phyloP scores from a whole-genome alignment of 2,113 vertebrate genomes.

The Silurus asotus region DNA sequence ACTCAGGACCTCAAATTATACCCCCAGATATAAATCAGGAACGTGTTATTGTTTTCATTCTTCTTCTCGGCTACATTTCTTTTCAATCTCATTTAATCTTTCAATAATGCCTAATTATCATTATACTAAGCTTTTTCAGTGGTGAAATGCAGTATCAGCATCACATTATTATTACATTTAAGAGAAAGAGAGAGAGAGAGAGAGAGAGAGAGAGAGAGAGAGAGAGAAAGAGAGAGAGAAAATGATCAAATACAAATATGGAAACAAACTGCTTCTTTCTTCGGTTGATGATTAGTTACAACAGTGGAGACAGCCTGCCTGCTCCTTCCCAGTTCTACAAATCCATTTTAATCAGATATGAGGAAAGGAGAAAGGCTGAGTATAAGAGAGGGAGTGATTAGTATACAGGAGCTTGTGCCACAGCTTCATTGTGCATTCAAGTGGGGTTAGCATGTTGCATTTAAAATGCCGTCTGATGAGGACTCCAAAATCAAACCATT shows the following conservation, averaged over 20 bases:
- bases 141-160: background rate
- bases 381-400: slow-evolving; percentile 92
- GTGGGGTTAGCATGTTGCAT: slow-evolving; percentile 99
- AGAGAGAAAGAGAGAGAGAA: background rate
- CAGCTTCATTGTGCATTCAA: slow-evolving; percentile 99
- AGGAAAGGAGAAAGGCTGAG: slow-evolving; percentile 85
- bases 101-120: background rate
- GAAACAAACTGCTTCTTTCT: slow-evolving; percentile 65
- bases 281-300: slow-evolving; percentile 84
- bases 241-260: slow-evolving; percentile 31
- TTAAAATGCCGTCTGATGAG: slow-evolving; percentile 99
- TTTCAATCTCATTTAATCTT: background rate
- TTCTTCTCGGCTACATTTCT: background rate
- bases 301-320: slow-evolving; percentile 82
- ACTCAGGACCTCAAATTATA: background rate
- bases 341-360: slow-evolving; percentile 99
- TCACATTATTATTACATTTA: slow-evolving; percentile 12
- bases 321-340: slow-evolving; percentile 92
- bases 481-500: slow-evolving; percentile 99
- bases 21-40: background rate
- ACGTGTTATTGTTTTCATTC: background rate
- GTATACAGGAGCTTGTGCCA: slow-evolving; percentile 99
- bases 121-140: background rate
- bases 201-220: background rate
- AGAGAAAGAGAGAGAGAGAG: background rate